Evolutionary conservation across 2,797 vertebrate genomes (phyloP).

Genomic region (Gymnoscopelus braueri): DNA sequence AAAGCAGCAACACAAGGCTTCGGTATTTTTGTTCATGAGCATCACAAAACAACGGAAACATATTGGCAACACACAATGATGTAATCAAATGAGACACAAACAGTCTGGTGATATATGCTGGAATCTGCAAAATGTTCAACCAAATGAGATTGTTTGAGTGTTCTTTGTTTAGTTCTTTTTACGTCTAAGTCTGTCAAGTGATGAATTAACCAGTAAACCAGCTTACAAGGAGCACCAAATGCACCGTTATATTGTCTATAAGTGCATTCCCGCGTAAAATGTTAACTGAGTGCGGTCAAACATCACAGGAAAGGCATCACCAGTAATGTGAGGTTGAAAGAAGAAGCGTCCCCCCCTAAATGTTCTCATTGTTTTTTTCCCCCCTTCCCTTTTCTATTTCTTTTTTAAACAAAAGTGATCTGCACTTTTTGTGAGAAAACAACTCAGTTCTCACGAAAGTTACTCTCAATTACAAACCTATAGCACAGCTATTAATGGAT

Average conservation of each 20-base stretch:
- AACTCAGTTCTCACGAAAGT: constrained; percentile 9
- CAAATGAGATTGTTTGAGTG: too few species aligned
- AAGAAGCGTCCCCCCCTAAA: neutral
- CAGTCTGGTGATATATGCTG: constrained; percentile 31
- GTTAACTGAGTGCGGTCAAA: constrained; percentile 67
- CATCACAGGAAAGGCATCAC: constrained; percentile 67
- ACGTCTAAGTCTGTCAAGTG: constrained; percentile 31
- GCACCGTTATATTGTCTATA: constrained; percentile 60
- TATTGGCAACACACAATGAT: constrained; percentile 19
- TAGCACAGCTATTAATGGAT: constrained; percentile 10
- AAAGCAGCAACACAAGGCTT: constrained; percentile 55
- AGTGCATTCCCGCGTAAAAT: constrained; percentile 64
- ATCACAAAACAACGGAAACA: constrained; percentile 33
- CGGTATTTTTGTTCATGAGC: constrained; percentile 18
- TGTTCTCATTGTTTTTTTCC: neutral
- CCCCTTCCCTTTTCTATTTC: constrained; percentile 1
- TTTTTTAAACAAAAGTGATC: constrained; percentile 16
- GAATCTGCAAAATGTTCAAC: too few species aligned
- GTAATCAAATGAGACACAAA: constrained; percentile 24
- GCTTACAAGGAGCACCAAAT: constrained; percentile 53
- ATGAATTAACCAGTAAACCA: constrained; percentile 42
- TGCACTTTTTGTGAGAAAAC: constrained; percentile 49
- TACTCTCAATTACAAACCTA: constrained; percentile 2
- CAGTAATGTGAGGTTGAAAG: constrained; percentile 51
- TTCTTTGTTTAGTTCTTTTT: constrained; percentile 20